phyloP scores from a whole-genome alignment of 2,113 vertebrate species.

The Nyctibius bracteatus region DNA sequence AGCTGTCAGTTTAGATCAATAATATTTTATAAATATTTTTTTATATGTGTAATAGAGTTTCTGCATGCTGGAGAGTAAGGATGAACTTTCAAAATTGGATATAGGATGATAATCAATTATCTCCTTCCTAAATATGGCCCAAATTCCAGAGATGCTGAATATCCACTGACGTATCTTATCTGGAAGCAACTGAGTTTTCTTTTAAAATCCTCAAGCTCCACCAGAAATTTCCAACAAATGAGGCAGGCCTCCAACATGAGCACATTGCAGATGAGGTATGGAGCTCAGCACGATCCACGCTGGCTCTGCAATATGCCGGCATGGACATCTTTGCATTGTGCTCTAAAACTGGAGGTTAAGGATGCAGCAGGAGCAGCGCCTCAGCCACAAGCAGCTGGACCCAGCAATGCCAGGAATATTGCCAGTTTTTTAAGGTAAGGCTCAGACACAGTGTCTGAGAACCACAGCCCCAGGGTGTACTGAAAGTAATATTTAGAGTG shows the following conservation, averaged over 20 bases:
- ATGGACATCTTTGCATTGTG: background rate
- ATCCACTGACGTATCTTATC: background rate
- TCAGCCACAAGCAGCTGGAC: background rate
- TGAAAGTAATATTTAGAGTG: background rate
- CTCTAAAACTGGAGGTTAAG: background rate
- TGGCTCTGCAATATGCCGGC: background rate
- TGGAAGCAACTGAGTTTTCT: background rate
- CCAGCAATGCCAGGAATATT: background rate
- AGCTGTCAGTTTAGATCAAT: background rate
- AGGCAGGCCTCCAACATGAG: background rate
- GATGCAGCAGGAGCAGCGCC: background rate
- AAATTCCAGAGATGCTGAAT: background rate
- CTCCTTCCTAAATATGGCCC: background rate
- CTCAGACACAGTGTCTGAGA: background rate
- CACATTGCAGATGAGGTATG: rapidly evolving
- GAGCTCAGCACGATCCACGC: background rate
- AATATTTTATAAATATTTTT: background rate
- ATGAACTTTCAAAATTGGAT: background rate
- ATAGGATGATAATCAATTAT: background rate
- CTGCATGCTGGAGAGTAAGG: background rate
- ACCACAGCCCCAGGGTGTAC: background rate
- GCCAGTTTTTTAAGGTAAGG: background rate
- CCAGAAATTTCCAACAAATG: background rate
- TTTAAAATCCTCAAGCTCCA: background rate
- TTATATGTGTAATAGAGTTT: background rate